These are phyloP conservation scores for Pyxicephalus adspersus DNA, from an alignment of 2,113 vertebrate species.

Conservation along the genomic window DNA sequence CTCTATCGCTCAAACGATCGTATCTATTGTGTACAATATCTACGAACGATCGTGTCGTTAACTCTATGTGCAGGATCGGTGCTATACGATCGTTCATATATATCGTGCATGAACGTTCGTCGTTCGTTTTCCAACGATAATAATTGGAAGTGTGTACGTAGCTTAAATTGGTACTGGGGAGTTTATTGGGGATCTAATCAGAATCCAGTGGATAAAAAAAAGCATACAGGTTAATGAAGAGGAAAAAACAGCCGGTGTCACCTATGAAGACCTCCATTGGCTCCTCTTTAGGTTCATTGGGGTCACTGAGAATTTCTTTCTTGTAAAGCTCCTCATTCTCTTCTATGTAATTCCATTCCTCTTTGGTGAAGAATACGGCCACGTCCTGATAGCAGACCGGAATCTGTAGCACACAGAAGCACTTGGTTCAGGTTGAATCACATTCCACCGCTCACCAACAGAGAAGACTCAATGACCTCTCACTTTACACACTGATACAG, in stretches of 20 bases:
- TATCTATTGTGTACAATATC: too few species aligned
- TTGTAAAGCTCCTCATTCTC: conserved; percentile 1
- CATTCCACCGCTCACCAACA: not conserved
- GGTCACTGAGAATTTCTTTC: not conserved
- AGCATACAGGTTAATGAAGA: not conserved
- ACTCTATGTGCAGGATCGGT: too few species aligned
- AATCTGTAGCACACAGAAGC: not conserved
- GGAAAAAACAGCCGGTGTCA: not conserved
- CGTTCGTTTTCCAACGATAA: too few species aligned
- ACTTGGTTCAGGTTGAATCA: not conserved
- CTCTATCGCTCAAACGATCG: too few species aligned
- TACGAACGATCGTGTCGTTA: too few species aligned
- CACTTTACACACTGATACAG: not conserved
- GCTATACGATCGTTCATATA: too few species aligned
- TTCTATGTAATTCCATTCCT: conserved; percentile 27
- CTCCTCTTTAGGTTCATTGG: not conserved
- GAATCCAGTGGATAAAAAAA: not conserved
- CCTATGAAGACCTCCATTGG: not conserved
- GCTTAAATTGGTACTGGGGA: not conserved
- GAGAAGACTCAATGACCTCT: not conserved
- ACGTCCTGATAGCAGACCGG: not conserved
- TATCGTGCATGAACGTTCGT: too few species aligned
- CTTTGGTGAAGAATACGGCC: conserved; percentile 18
- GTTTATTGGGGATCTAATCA: not conserved
- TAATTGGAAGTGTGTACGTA: too few species aligned